phyloP scores from a whole-genome alignment of 2,113 vertebrate genomes.

The Mustela lutreola region DNA sequence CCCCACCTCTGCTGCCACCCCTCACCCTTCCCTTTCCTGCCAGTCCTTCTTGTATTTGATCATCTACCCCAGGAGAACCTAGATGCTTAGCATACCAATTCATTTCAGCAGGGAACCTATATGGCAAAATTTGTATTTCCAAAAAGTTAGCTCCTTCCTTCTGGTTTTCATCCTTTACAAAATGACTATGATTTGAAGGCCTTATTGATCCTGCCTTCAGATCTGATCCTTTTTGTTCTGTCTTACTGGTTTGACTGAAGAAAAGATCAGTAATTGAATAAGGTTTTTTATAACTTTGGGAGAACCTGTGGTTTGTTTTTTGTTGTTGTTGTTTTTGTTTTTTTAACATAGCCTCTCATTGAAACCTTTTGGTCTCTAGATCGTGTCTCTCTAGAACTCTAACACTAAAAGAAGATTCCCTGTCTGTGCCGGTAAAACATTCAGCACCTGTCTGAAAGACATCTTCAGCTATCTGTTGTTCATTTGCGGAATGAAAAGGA shows the following conservation, averaged over 20 bases:
- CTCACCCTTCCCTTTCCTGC: background rate
- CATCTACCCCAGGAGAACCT: slow-evolving; percentile 20
- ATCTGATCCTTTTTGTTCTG: background rate
- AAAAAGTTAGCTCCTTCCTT: background rate
- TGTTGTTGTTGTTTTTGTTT: background rate
- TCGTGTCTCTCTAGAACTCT: background rate
- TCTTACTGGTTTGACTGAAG: background rate
- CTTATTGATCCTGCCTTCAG: background rate
- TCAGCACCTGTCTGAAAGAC: slow-evolving; percentile 13
- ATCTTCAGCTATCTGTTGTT: background rate
- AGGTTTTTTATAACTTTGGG: background rate
- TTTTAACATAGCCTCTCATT: background rate
- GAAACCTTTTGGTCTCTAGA: background rate
- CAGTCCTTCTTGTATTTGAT: slow-evolving; percentile 16
- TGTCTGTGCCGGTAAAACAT: background rate
- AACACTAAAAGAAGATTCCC: background rate
- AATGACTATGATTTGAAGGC: background rate
- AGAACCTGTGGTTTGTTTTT: background rate
- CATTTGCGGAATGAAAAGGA: background rate
- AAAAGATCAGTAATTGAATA: slow-evolving; percentile 1
- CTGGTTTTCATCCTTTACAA: background rate
- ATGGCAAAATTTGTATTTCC: slow-evolving; percentile 4
- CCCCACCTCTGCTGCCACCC: background rate
- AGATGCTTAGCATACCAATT: background rate
- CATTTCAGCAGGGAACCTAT: background rate